Percentiles rank a stretch among this genome's conserved stretches.
Evolutionary conservation across 2,797 vertebrate species (phyloP).

Genomic region (Oreochromis grahami): DNA sequence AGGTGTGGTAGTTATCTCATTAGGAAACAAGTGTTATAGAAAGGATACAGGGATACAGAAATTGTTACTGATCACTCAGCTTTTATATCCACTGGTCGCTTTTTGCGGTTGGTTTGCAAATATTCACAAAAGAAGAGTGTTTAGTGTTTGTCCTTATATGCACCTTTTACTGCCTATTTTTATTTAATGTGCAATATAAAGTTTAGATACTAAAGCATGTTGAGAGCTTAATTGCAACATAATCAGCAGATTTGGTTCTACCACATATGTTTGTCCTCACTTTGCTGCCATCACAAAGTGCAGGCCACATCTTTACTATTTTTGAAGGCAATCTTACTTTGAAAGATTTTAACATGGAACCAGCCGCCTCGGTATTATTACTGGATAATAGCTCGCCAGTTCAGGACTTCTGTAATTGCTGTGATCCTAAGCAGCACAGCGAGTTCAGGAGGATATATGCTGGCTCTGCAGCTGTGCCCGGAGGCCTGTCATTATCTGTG

Average conservation of each 20-base stretch:
- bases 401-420: background rate
- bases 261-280: background rate
- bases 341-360: background rate
- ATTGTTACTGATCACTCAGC: background rate
- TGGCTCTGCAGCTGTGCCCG: conserved; percentile 61
- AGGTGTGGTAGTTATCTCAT: background rate
- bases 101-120: background rate
- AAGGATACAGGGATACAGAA: background rate
- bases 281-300: background rate
- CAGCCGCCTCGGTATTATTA: background rate
- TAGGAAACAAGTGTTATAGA: background rate
- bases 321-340: background rate
- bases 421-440: background rate
- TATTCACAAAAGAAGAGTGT: background rate
- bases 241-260: background rate
- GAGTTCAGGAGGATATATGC: conserved; percentile 29
- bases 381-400: background rate
- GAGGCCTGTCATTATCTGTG: conserved; percentile 69
- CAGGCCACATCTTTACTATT: background rate
- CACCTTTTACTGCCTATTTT: background rate
- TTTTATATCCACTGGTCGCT: background rate
- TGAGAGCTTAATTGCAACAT: background rate
- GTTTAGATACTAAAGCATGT: conserved; percentile 20
- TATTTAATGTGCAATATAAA: background rate
- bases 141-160: background rate